Conservation (phyloP, 2,797 vertebrate species). For the Mionectes olivaceus region DNA sequence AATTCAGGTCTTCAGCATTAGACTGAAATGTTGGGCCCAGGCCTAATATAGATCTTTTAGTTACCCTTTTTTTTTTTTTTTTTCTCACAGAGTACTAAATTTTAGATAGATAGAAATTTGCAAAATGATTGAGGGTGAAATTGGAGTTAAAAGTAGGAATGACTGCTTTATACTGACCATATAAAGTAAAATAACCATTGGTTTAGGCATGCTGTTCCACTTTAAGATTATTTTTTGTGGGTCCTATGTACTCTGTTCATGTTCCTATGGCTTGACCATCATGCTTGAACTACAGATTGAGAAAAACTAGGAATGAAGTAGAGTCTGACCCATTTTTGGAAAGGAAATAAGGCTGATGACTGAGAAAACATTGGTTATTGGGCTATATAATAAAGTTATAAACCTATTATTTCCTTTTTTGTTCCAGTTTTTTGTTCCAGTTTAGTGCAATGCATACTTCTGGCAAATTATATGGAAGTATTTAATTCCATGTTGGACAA, state of each 20-base stretch:
- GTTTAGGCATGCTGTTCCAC: not conserved
- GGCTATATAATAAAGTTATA: not conserved
- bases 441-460: not conserved
- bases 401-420: not conserved
- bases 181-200: not conserved
- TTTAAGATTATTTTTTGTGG: not conserved
- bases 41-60: not conserved
- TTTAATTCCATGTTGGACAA: not conserved
- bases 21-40: not conserved
- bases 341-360: not conserved
- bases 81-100: rapidly evolving
- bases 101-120: not conserved
- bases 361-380: not conserved
- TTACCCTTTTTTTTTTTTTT: not conserved
- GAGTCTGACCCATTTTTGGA: not conserved
- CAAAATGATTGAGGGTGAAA: not conserved
- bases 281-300: not conserved
- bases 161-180: not conserved
- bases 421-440: not conserved
- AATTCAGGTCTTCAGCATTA: not conserved
- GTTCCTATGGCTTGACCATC: not conserved
- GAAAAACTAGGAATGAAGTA: not conserved
- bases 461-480: not conserved
- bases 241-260: not conserved
- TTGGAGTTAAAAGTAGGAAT: not conserved